A percentile compares a stretch with the other conserved stretches of the same genome.
These are phyloP conservation scores for Garra rufa DNA, from an alignment of 2,113 vertebrate species.

Conservation along the genomic window DNA sequence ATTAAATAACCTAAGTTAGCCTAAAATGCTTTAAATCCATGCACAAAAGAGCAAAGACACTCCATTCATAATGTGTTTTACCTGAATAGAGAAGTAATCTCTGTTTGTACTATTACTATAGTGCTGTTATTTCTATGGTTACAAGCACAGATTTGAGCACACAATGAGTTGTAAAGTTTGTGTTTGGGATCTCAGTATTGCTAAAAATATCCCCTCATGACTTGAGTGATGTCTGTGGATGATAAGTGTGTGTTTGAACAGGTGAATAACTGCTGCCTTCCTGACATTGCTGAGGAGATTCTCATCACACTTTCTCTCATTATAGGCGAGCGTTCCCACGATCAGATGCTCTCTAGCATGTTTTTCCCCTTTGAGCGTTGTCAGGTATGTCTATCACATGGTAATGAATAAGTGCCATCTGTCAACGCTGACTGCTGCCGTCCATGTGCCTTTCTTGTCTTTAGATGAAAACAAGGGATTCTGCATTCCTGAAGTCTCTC, in stretches of 20 bases:
- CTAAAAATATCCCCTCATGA: neutral
- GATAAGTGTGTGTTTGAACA: constrained; percentile 7
- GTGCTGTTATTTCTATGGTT: neutral
- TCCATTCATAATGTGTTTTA: neutral
- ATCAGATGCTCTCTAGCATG: neutral
- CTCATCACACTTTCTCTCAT: neutral
- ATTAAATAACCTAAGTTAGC: neutral
- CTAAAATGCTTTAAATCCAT: neutral
- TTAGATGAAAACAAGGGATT: neutral
- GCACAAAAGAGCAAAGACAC: neutral
- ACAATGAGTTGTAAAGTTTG: neutral
- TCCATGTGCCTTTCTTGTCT: neutral
- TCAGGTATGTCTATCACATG: constrained; percentile 7
- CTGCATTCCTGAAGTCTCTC: constrained; percentile 6
- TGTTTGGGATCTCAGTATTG: neutral
- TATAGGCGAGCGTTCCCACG: neutral
- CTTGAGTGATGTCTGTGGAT: neutral
- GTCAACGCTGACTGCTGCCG: neutral
- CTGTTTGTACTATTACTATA: neutral
- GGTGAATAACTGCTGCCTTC: constrained; percentile 9
- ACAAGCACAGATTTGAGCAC: neutral
- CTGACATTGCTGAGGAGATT: constrained; percentile 3
- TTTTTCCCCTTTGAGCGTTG: neutral
- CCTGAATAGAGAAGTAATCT: neutral
- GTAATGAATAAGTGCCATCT: neutral